Conservation (phyloP, 2,113 vertebrate genomes). For the Tapirus terrestris region DNA sequence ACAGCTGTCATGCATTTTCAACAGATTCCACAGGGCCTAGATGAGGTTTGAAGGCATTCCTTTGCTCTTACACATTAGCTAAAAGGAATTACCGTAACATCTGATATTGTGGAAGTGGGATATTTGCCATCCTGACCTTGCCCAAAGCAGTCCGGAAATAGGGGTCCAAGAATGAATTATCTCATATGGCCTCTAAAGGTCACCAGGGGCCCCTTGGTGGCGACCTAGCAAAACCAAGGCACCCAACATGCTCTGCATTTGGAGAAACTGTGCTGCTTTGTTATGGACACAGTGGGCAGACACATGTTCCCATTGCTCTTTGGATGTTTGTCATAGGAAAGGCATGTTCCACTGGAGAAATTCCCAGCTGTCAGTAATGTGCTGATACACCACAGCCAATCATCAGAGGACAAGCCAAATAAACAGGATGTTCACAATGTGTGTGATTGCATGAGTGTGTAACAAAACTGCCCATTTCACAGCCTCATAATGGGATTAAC, state of each 20-base stretch:
- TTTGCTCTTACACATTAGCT: conserved; percentile 96
- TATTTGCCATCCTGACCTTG: conserved; percentile 95
- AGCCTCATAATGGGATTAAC: conserved; percentile 86
- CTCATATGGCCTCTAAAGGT: conserved; percentile 92
- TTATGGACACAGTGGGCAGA: conserved; percentile 85
- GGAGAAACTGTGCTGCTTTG: conserved; percentile 83
- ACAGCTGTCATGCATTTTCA: conserved; percentile 99
- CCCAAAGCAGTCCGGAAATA: conserved; percentile 95
- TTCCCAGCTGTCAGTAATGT: conserved; percentile 95
- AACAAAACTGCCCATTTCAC: conserved; percentile 88
- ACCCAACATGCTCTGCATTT: conserved; percentile 90
- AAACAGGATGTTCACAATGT: conserved; percentile 94
- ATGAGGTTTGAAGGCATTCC: conserved; percentile 96
- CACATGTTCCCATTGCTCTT: conserved; percentile 92
- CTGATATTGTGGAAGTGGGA: conserved; percentile 98
- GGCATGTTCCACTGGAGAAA: conserved; percentile 94
- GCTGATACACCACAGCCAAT: conserved; percentile 90
- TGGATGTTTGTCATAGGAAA: conserved; percentile 95
- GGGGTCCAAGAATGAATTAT: conserved; percentile 93
- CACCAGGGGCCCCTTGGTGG: conserved; percentile 75
- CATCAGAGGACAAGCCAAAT: conserved; percentile 88
- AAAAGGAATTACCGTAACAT: conserved; percentile 98
- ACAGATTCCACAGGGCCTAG: conserved; percentile 96
- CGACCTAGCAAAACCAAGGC: conserved; percentile 78
- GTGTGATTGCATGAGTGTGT: conserved; percentile 90